Percentiles rank a stretch among this genome's conserved stretches.
These are phyloP conservation scores for Zaprionus taronus DNA, from an alignment of 1,140 invertebrate species.

Conservation along the genomic window DNA sequence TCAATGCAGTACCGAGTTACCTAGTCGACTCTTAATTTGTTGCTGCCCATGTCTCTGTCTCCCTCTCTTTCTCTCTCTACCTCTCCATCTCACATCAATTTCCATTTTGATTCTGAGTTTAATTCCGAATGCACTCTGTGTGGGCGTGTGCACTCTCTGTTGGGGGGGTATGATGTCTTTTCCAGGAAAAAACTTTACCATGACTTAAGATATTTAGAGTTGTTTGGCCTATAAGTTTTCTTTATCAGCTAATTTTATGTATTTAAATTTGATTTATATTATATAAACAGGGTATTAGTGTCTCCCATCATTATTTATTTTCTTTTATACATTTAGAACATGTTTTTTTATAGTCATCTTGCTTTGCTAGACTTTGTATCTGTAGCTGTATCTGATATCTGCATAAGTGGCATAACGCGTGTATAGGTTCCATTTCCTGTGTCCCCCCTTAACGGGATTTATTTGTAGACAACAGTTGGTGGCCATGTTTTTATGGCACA, in stretches of 20 bases:
- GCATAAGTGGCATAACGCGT: slow-evolving; percentile 40
- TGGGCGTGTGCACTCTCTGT: background rate
- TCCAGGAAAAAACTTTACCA: background rate
- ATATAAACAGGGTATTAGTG: background rate
- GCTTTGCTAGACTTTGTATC: slow-evolving; percentile 25
- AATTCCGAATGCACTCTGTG: background rate
- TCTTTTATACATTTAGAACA: background rate
- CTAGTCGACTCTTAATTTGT: slow-evolving; percentile 14
- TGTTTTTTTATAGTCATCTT: slow-evolving; percentile 57
- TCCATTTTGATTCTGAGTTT: slow-evolving; percentile 9
- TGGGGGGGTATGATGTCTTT: background rate
- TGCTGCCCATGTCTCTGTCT: background rate
- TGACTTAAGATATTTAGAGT: background rate
- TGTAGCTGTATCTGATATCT: slow-evolving; percentile 6
- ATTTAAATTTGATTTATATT: background rate
- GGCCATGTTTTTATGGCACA: slow-evolving; percentile 75
- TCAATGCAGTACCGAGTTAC: slow-evolving; percentile 22
- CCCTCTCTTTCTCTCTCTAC: background rate
- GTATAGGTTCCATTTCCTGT: slow-evolving; percentile 17
- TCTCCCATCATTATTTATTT: slow-evolving; percentile 1
- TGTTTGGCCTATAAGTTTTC: background rate
- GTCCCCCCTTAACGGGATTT: slow-evolving; percentile 77
- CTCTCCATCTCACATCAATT: background rate
- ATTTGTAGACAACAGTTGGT: slow-evolving; percentile 82
- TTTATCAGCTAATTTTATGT: no score